phyloP scores from a whole-genome alignment of 2,113 vertebrate species.

The Camelus dromedarius region DNA sequence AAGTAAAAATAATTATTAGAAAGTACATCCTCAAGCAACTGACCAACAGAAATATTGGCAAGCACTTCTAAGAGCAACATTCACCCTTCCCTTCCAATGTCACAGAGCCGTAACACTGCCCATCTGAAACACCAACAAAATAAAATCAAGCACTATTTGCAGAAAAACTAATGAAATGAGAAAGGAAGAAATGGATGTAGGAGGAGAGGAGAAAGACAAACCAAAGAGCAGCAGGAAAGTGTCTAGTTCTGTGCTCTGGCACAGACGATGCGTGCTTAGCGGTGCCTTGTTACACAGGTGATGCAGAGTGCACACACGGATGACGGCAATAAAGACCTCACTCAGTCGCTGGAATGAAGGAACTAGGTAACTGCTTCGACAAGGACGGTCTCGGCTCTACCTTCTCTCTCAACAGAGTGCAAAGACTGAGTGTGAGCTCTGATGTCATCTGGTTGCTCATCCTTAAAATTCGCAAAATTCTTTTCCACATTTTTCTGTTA shows the following conservation, averaged over 20 bases:
- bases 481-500: conserved; percentile 99
- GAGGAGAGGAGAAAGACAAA: conserved; percentile 85
- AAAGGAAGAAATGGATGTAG: conserved; percentile 87
- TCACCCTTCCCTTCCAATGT: conserved; percentile 89
- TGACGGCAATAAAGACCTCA: conserved; percentile 94
- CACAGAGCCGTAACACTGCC: conserved; percentile 91
- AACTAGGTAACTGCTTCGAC: conserved; percentile 93
- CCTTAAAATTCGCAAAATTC: conserved; percentile 99
- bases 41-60: conserved; percentile 85
- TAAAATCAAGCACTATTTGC: conserved; percentile 89
- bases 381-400: conserved; percentile 93
- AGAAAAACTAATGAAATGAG: conserved; percentile 90
- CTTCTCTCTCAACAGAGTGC: conserved; percentile 93
- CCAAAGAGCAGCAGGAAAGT: conserved; percentile 87
- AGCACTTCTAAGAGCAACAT: conserved; percentile 89
- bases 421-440: conserved; percentile 93
- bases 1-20: conserved; percentile 84
- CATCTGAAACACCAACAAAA: conserved; percentile 90
- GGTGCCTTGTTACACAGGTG: conserved; percentile 93
- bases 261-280: conserved; percentile 92
- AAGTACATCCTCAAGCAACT: conserved; percentile 83
- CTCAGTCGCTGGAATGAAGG: conserved; percentile 96
- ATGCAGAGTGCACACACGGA: conserved; percentile 94
- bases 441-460: conserved; percentile 88
- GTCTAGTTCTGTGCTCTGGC: conserved; percentile 93